Evolutionary conservation across 1,140 invertebrate species (phyloP).

Genomic region (Lasaia peninsularis): DNA sequence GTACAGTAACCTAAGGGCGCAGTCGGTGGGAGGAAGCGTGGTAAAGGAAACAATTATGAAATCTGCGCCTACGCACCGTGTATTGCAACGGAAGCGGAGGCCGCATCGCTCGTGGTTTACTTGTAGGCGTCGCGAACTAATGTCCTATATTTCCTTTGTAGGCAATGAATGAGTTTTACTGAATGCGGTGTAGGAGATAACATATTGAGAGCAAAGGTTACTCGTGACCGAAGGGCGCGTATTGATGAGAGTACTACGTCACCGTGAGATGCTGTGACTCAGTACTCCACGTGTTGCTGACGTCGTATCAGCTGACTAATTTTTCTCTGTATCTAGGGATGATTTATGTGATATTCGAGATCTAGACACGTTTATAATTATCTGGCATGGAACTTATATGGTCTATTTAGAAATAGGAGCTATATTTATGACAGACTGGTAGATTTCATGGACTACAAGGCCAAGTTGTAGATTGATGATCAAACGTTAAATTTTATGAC

Average conservation of each 20-base stretch:
- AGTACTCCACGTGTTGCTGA: constrained; percentile 54
- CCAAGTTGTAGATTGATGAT: too few relatives aligned
- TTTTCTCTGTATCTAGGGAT: constrained; percentile 25
- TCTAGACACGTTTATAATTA: constrained; percentile 8
- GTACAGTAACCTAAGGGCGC: constrained; percentile 16
- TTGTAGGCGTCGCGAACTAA: constrained; percentile 41
- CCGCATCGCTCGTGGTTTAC: constrained; percentile 38
- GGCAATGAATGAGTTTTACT: constrained; percentile 20
- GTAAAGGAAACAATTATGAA: constrained; percentile 62
- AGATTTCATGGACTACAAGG: too few relatives aligned
- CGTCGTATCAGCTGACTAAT: constrained; percentile 58
- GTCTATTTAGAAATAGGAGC: not conserved
- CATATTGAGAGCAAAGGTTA: constrained; percentile 34
- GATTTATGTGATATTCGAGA: constrained; percentile 10
- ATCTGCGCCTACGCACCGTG: constrained; percentile 48
- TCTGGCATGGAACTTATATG: constrained; percentile 2
- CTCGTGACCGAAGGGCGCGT: constrained; percentile 33
- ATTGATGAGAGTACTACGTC: constrained; percentile 40
- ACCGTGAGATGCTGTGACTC: constrained; percentile 53
- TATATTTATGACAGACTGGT: not conserved
- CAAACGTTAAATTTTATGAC: too few relatives aligned
- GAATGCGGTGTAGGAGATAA: constrained; percentile 23
- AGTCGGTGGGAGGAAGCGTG: constrained; percentile 44
- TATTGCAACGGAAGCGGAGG: constrained; percentile 59
- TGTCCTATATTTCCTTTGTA: constrained; percentile 28